Conservation (phyloP, 2,888 invertebrate genomes). For the Polylopha cassiicola region DNA sequence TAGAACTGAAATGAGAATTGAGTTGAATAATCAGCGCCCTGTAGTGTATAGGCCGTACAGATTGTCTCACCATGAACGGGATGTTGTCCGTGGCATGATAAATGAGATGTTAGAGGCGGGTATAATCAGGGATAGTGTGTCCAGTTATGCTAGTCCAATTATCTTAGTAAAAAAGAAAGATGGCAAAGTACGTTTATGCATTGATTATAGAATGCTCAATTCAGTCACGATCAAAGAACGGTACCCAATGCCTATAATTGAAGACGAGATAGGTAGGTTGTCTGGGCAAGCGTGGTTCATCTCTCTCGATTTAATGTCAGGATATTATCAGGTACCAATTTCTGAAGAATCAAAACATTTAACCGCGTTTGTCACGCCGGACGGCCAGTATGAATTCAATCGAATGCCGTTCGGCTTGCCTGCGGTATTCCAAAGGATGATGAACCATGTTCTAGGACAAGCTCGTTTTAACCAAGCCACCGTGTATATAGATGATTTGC, state of each 20-base stretch:
- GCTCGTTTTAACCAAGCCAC: constrained; percentile 14
- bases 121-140: constrained; percentile 26
- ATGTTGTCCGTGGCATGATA: constrained; percentile 26
- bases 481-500: constrained; percentile 18
- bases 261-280: constrained; percentile 25
- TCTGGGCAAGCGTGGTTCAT: constrained; percentile 24
- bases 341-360: constrained; percentile 12
- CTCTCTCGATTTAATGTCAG: constrained; percentile 22
- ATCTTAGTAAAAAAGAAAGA: constrained; percentile 23
- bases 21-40: constrained; percentile 7
- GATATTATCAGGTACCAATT: constrained; percentile 29
- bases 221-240: constrained; percentile 28
- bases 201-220: constrained; percentile 26
- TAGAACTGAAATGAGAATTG: constrained; percentile 11
- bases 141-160: constrained; percentile 28
- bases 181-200: constrained; percentile 17
- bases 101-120: constrained; percentile 28
- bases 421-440: no score
- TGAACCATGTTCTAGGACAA: constrained; percentile 7
- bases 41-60: constrained; percentile 30
- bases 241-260: constrained; percentile 28
- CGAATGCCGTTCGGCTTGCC: no score
- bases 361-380: no score
- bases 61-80: constrained; percentile 25
- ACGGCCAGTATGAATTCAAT: constrained; percentile 25